Base-by-base conservation (phyloP, 2,888 invertebrate genomes). In the Cryptocheilus praepositus region DNA sequence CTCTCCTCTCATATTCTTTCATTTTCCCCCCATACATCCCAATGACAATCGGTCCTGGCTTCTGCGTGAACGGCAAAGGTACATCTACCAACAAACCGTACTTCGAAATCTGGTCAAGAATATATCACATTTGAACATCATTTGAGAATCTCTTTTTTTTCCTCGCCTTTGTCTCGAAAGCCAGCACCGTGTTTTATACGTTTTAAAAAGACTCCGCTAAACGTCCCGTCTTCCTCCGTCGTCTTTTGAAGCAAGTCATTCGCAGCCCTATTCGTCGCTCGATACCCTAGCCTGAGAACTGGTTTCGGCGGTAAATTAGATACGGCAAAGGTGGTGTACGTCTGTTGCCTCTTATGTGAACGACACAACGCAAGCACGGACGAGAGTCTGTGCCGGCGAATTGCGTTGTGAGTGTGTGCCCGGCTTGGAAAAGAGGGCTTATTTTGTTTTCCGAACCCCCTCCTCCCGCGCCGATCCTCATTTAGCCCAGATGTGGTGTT, bases 31-130 rank as follows among this genome's bases (percentile, higher is more conserved):
- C 36, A 36, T 7, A 25, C 25, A 25, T 36, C 36, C 36, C 36
- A 36, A 36, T 36, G 49, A 18, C 49, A 46, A 52, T 68, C 77
- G 71, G 62, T 67, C 58, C 63, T 75, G 71, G 71, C 73, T 74
- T 73, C 71, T 68, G 58, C 22, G 25, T 25, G 18, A 63, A 43
- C 62, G 36, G 36, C 36, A 36, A 36, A 11, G 36, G 16, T 49
- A 5, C 49, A 8, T 49, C 49, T 16, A 3, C 18, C 18, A 49
- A 49, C 18, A 18, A 16, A 18, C 49, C 49, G 49, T 18, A 18
- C 49, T 49, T n/a, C 18, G 18, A 49, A 49, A 49, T n/a, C 53
- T 53, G 53, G 53, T 53, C 55, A 25, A 36, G 28, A 28, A 36
- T 55, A 18, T 55, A 22, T 25, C 36, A 28, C 18, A 28, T 55